Percentiles rank a stretch among this genome's conserved stretches.
These are phyloP conservation scores for Saccopteryx leptura DNA, from an alignment of 2,113 vertebrate genomes.

Conservation along the genomic window DNA sequence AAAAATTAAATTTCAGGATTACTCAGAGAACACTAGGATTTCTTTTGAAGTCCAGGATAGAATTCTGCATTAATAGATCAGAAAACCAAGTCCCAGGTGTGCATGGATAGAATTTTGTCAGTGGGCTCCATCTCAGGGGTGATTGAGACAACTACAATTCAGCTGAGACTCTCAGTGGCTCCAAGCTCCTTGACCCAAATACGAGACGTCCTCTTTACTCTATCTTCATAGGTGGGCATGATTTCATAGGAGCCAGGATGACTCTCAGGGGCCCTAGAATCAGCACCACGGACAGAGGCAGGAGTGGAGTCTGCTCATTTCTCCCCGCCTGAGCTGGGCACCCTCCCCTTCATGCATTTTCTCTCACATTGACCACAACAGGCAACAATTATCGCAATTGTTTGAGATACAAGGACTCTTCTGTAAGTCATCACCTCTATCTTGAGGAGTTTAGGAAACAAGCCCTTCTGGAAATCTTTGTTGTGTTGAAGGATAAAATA, in stretches of 20 bases:
- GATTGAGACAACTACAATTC: background rate
- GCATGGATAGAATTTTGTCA: background rate
- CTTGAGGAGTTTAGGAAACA: background rate
- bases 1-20: background rate
- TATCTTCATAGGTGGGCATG: background rate
- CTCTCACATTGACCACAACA: background rate
- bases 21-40: background rate
- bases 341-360: background rate
- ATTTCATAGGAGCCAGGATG: background rate
- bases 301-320: rapidly evolving
- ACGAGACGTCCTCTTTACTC: background rate
- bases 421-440: background rate
- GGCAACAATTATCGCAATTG: background rate
- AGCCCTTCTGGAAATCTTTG: background rate
- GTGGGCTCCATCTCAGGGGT: background rate
- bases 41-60: background rate
- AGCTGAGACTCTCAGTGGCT: background rate
- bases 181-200: background rate
- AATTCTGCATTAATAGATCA: background rate
- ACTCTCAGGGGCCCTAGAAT: background rate
- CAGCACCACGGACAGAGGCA: background rate
- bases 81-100: background rate
- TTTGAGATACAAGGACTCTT: too few relatives aligned
- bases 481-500: background rate
- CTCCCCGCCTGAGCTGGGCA: too few relatives aligned